A percentile compares a stretch with the other conserved stretches of the same genome.
Evolutionary conservation across 2,797 vertebrate genomes (phyloP).

Genomic region (Sebastolobus altivelis): DNA sequence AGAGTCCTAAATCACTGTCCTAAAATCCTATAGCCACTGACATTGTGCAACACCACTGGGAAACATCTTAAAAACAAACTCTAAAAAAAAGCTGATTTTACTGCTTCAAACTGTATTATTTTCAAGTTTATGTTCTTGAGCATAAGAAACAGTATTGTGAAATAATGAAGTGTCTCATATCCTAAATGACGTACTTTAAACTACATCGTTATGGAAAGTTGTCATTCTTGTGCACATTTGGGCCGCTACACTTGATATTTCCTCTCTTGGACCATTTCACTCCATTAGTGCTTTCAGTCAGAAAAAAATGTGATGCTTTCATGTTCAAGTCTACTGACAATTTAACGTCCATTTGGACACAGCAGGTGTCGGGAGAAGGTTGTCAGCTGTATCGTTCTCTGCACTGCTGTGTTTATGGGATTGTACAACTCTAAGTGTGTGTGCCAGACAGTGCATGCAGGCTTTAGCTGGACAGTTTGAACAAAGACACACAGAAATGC

Average conservation of each 20-base stretch:
- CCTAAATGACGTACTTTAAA: background rate
- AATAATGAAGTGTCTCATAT: background rate
- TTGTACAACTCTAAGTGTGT: slow-evolving; percentile 8
- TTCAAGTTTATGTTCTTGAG: background rate
- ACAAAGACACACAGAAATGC: slow-evolving; percentile 20
- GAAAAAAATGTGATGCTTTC: slow-evolving; percentile 34
- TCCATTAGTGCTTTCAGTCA: slow-evolving; percentile 48
- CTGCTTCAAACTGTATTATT: background rate
- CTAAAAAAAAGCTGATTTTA: background rate
- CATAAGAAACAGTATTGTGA: background rate
- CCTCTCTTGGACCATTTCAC: slow-evolving; percentile 25
- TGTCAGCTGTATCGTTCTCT: slow-evolving; percentile 11
- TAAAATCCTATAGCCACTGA: background rate
- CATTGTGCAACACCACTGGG: background rate
- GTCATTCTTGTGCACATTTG: background rate
- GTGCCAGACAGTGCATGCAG: background rate
- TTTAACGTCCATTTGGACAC: slow-evolving; percentile 33
- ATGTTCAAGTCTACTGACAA: slow-evolving; percentile 28
- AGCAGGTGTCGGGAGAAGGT: slow-evolving; percentile 19
- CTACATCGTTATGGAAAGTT: background rate
- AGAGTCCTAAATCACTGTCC: background rate
- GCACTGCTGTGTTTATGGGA: background rate
- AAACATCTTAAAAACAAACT: background rate
- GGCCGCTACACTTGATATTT: slow-evolving; percentile 1
- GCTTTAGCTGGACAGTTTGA: slow-evolving; percentile 1